These are phyloP conservation scores for Microtus pennsylvanicus DNA, from an alignment of 2,113 vertebrate species.

Conservation along the genomic window DNA sequence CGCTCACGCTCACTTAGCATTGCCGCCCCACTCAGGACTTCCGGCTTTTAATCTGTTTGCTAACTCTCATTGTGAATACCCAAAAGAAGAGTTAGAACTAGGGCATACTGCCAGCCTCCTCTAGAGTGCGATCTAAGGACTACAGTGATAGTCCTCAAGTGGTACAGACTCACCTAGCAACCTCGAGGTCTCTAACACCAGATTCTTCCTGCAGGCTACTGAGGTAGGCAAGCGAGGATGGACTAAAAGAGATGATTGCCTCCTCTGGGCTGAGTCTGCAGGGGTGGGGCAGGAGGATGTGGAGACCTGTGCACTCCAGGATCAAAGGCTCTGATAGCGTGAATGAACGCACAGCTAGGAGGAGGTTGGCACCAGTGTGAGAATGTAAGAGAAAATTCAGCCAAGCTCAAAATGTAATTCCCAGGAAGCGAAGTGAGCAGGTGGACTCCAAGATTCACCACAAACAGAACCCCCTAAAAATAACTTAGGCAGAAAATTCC, in stretches of 20 bases:
- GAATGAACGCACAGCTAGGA: not conserved
- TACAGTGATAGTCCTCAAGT: not conserved
- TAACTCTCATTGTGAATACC: not conserved
- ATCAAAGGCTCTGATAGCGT: not conserved
- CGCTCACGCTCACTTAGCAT: not conserved
- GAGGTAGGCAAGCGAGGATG: not conserved
- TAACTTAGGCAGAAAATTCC: not conserved
- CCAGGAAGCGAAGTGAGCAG: slow-evolving; percentile 48
- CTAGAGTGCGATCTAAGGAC: not conserved
- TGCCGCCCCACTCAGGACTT: not conserved
- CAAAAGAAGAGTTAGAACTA: not conserved
- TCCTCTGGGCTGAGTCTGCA: not conserved
- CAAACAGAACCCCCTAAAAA: slow-evolving; percentile 43
- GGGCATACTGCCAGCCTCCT: not conserved
- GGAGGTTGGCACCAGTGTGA: not conserved
- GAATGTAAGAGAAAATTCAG: slow-evolving; percentile 40
- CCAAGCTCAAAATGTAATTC: not conserved
- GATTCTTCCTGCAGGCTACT: not conserved
- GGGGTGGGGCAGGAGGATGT: not conserved
- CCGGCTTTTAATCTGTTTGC: not conserved
- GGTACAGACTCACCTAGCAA: not conserved
- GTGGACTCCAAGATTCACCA: slow-evolving; percentile 32
- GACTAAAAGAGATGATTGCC: not conserved
- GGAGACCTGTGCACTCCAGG: not conserved
- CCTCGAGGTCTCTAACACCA: too few relatives aligned